Base-by-base conservation (phyloP, 2,797 vertebrate species). In the Tragopan temminckii region DNA sequence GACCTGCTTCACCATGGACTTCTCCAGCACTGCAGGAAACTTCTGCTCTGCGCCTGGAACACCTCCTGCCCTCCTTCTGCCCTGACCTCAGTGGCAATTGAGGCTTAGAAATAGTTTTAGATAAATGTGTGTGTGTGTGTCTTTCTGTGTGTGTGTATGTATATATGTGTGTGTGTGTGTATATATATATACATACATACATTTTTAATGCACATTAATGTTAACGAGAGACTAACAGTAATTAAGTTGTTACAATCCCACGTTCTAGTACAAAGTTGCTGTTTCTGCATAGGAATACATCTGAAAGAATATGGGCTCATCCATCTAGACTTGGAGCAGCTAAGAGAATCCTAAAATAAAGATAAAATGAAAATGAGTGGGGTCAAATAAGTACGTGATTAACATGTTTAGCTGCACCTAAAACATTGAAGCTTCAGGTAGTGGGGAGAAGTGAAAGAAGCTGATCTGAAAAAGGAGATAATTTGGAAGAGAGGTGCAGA, bases 371-470 rank as follows among this genome's bases (percentile, higher is more conserved):
- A 72, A 85, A 53, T 12, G 5, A 83, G 62, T 63, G 2, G 3
- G 5, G 40, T 68, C 12, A 84, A 53, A 25, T 53, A 55, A 71
- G 9, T 14, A 38, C 24, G n/a, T 11, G 13, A 57, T 17, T 9
- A 15, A 33, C 20, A n/a, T 38, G 40, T 55, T 55, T 31, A 42
- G 29, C 24, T 35, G 3, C 57, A 35, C 18, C 23, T 79, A 67
- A 40, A 42, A 18, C 19, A 15, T 7, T 31, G 19, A 15, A 42
- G 16, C 38, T 85, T 43, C 10, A 36, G 58, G 9, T 35, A 58
- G 9, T 58, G 68, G 0, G 1, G 36, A 71, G 31, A 69, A 53
- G 11, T 50, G 29, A 86, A 35, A 45, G 13, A 0, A 0, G n/a
- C 7, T 84, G 77, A 67, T 53, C 50, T 50, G 55, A 36, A 76